A percentile compares a stretch with the other conserved stretches of the same genome.
These are phyloP conservation scores for Listronotus bonariensis DNA, from an alignment of 1,140 invertebrate species.

Conservation along the genomic window DNA sequence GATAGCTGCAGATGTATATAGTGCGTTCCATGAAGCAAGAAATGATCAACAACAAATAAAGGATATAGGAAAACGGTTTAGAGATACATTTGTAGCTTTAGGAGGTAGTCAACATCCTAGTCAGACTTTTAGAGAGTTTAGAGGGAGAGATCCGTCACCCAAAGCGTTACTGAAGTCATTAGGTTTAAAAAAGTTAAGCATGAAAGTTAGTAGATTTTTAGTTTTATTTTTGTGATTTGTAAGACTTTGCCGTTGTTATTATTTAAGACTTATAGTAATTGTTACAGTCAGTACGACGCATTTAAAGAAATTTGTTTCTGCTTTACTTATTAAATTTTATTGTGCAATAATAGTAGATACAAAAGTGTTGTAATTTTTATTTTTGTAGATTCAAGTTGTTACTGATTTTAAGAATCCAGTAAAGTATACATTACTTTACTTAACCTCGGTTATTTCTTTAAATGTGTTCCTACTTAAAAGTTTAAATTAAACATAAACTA, in stretches of 20 bases:
- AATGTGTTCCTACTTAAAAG: no score
- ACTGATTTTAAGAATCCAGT: no score
- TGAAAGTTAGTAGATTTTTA: slow-evolving; percentile 14
- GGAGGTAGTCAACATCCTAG: slow-evolving; percentile 79
- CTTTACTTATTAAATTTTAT: neutral
- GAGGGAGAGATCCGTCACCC: slow-evolving; percentile 87
- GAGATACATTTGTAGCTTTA: slow-evolving; percentile 82
- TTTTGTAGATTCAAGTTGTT: no score
- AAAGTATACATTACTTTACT: no score
- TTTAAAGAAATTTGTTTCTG: slow-evolving; percentile 9
- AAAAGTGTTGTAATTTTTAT: no score
- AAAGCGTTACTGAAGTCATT: slow-evolving; percentile 76
- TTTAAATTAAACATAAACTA: no score
- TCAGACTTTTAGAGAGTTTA: slow-evolving; percentile 87
- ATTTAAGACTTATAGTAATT: neutral
- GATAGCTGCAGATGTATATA: slow-evolving; percentile 87
- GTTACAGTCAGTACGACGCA: neutral
- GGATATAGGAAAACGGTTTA: slow-evolving; percentile 72
- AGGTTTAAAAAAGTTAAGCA: slow-evolving; percentile 57
- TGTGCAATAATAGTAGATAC: no score
- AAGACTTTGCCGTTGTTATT: neutral
- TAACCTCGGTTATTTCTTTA: no score
- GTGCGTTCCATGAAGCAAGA: slow-evolving; percentile 77
- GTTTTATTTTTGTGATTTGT: neutral
- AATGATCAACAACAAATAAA: slow-evolving; percentile 58